A percentile compares a stretch with the other conserved stretches of the same genome.
These are phyloP conservation scores for Phaethornis superciliosus DNA, from an alignment of 2,113 vertebrate genomes.

Conservation along the genomic window DNA sequence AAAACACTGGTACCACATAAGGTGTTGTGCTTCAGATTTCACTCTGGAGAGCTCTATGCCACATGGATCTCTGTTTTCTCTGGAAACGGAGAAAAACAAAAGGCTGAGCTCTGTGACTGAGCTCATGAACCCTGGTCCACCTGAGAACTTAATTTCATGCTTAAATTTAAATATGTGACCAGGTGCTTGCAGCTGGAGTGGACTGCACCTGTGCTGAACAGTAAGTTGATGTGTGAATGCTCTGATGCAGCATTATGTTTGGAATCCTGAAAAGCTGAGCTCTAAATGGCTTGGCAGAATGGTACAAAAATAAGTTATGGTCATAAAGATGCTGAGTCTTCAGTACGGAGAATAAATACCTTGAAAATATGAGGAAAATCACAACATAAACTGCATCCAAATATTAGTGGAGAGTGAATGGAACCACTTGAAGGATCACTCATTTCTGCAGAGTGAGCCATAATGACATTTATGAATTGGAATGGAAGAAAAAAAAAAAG, in stretches of 20 bases:
- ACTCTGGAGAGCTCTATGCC: not conserved
- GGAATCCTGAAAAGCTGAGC: not conserved
- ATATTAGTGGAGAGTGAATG: not conserved
- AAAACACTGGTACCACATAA: not conserved
- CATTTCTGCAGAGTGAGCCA: not conserved
- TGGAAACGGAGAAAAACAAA: not conserved
- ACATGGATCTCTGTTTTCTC: not conserved
- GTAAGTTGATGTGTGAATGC: not conserved
- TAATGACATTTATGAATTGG: not conserved
- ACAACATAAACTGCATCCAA: not conserved
- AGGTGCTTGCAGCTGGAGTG: not conserved
- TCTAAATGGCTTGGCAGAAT: not conserved
- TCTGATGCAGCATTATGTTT: not conserved
- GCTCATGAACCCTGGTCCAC: not conserved
- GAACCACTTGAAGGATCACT: not conserved
- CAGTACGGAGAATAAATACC: not conserved
- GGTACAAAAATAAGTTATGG: not conserved
- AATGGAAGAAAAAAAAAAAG: not conserved
- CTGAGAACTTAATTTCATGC: not conserved
- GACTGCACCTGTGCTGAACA: not conserved
- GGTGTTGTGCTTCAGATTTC: not conserved
- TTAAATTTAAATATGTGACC: not conserved
- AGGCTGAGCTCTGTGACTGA: not conserved
- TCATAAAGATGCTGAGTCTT: not conserved
- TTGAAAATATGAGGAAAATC: not conserved